Evolutionary conservation across 35 echinoderm and acorn worm species (phyloP), one percentile per base, ranked within the genome.

Genomic region (Apostichopus californicus): DNA sequence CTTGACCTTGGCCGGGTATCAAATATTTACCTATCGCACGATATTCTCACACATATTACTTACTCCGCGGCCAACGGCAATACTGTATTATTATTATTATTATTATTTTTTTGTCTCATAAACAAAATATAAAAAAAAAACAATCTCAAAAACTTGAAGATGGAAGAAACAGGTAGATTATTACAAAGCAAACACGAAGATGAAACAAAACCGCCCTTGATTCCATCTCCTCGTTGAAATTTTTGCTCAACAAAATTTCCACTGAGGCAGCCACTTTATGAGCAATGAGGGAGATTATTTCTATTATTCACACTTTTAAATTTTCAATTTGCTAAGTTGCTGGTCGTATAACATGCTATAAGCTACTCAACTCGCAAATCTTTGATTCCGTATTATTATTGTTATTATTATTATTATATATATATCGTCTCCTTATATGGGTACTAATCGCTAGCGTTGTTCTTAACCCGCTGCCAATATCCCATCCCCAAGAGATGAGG

Each of bases 301-400:
- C 64, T 17, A 68, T 68, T 68, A 68, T 68, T 68, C 64, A 68
- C 64, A 17, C 10, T 68, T 68, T 68, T 68, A 10, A 68, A 68
- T 68, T 68, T 68, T 68, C 64, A 68, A 68, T 68, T 68, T 68
- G 64, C 64, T 68, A 68, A 68, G 64, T 68, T 68, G 64, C 64
- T 17, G 64, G 10, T 68, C 64, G 64, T 68, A 68, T 68, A 68
- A 68, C 64, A 10, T 53, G 34, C 80, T 82, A 82, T 82, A 82
- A 82, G 80, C 80, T 82, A 82, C 80, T 82, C 80, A 82, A 82
- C 46, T 82, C 80, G 80, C 80, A 82, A 82, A 82, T 82, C 80
- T 82, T 82, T 52, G 18, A 17, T 55, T 55, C 26, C 26, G 26
- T 28, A 28, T 28, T 28, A 28, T 28, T 28, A 28, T 28, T 28